phyloP scores from a whole-genome alignment of 2,113 vertebrate species.

The Narcine bancroftii region DNA sequence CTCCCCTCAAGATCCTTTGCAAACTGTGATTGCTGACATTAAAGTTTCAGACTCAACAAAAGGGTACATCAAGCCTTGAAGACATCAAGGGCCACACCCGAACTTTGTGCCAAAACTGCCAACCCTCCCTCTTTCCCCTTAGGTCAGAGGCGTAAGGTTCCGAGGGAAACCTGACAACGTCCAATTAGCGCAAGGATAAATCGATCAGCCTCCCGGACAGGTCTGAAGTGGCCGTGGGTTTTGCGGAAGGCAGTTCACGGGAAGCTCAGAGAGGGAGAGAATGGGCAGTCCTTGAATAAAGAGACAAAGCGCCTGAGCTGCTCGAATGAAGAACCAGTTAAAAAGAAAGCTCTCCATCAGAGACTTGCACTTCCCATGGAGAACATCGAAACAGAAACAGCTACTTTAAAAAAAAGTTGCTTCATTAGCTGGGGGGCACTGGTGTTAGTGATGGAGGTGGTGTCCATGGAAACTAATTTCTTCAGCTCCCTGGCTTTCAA shows the following conservation, averaged over 20 bases:
- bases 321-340: neutral
- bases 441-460: neutral
- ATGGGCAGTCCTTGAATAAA: neutral
- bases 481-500: slow-evolving; percentile 71
- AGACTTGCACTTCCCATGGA: neutral
- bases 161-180: neutral
- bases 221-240: neutral
- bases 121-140: too few species aligned
- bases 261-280: too few species aligned
- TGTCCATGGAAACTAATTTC: slow-evolving; percentile 67
- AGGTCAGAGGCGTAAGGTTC: neutral
- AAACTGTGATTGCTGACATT: too few species aligned
- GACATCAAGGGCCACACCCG: too few species aligned
- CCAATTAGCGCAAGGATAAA: neutral
- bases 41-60: too few species aligned
- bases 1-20: too few species aligned
- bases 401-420: slow-evolving; percentile 16
- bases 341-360: neutral
- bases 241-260: too few species aligned
- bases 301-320: neutral
- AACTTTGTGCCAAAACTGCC: too few species aligned
- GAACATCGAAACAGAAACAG: neutral
- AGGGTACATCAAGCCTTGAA: too few species aligned
- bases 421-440: neutral
- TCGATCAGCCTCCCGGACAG: neutral